These are phyloP conservation scores for Poeciliopsis turneri DNA, from an alignment of 2,797 vertebrate species.

Conservation along the genomic window DNA sequence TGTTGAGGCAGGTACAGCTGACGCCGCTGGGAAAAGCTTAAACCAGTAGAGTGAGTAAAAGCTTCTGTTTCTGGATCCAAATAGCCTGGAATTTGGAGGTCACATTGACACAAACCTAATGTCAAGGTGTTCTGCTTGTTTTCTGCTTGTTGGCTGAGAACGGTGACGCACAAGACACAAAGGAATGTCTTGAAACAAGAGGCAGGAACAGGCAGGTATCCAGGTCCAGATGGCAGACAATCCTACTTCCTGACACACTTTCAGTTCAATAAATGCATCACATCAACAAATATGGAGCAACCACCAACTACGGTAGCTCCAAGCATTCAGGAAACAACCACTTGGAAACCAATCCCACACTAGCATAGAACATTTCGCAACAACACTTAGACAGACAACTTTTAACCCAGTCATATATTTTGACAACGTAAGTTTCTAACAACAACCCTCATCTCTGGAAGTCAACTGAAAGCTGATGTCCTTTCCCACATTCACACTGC, in stretches of 20 bases:
- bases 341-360: slow-evolving; percentile 11
- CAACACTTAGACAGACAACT: not conserved
- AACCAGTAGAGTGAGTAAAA: slow-evolving; percentile 32
- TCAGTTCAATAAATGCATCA: not conserved
- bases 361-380: not conserved
- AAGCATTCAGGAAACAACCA: not conserved
- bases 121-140: not conserved
- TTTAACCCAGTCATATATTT: slow-evolving; percentile 2
- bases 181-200: slow-evolving; percentile 21
- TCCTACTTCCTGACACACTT: not conserved
- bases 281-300: not conserved
- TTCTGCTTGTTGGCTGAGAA: slow-evolving; percentile 1
- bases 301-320: not conserved
- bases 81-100: slow-evolving; percentile 3
- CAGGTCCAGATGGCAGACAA: not conserved
- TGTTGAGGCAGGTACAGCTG: slow-evolving; percentile 11
- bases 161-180: not conserved
- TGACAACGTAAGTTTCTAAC: slow-evolving; percentile 28
- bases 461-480: slow-evolving; percentile 54
- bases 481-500: slow-evolving; percentile 44
- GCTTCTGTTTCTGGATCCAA: not conserved
- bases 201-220: not conserved
- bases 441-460: slow-evolving; percentile 25
- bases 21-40: slow-evolving; percentile 17
- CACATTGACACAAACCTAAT: not conserved